These are phyloP conservation scores for Mormyrops attenuatus DNA, from an alignment of 2,797 vertebrate genomes.

Conservation along the genomic window DNA sequence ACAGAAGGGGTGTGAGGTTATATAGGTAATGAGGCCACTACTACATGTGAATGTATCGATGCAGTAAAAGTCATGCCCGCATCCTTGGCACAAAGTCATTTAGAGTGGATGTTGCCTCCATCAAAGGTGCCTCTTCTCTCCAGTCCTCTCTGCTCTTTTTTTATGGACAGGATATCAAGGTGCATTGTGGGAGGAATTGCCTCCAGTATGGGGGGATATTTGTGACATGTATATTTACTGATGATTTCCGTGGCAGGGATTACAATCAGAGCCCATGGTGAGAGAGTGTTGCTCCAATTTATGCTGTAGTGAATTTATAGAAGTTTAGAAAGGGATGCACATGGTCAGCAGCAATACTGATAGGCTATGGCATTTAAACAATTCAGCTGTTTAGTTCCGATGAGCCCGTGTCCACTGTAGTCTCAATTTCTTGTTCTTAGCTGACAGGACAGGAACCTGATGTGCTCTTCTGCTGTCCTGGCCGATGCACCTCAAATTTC, in stretches of 20 bases:
- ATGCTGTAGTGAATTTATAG: background rate
- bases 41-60: background rate
- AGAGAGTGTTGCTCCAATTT: background rate
- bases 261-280: background rate
- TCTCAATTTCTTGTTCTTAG: background rate
- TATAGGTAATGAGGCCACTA: background rate
- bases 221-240: background rate
- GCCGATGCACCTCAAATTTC: background rate
- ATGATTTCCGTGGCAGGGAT: background rate
- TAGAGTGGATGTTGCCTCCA: background rate
- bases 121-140: background rate
- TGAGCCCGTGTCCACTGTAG: background rate
- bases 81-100: background rate
- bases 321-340: background rate
- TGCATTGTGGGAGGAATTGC: background rate
- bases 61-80: background rate
- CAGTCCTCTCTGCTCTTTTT: background rate
- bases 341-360: background rate
- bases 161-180: background rate
- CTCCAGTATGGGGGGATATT: background rate
- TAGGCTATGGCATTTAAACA: background rate
- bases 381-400: background rate
- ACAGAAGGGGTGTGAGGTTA: background rate
- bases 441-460: background rate
- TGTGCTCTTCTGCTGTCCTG: background rate